Base-by-base conservation (phyloP, 2,113 vertebrate genomes). In the Rhinolophus sinicus region DNA sequence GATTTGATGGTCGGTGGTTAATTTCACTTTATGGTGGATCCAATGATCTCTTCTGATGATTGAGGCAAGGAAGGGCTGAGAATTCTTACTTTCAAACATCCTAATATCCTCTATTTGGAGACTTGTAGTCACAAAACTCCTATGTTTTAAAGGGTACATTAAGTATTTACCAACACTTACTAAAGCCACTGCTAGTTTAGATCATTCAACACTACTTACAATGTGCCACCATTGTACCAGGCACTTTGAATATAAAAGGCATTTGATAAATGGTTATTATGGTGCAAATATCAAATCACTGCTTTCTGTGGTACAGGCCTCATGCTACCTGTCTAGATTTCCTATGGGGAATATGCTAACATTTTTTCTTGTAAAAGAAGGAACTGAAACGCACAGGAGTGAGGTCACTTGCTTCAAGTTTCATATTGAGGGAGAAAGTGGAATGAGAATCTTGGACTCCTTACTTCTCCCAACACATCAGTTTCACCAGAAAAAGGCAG, bases 1-100 rank as follows among this genome's bases (percentile, higher is more conserved):
- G 18, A 83, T n/a, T 80, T 22, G 64, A 4, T 28, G 33, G 5
- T 80, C 38, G 50, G 4, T 19, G 22, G 30, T 84, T 50, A 4
- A 44, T 88, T 96, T 62, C 21, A 28, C 73, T 95, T 93, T 56
- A 11, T 83, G 12, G 16, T 21, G 18, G 30, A 73, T 44, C 62
- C 14, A 21, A 13, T 44, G 2, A 24, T 77, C 15, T 93, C n/a
- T 33, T 92, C 73, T 38, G 26, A 26, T 33, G n/a, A 6, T 47
- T 58, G n/a, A 72, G 5, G 26, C n/a, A 76, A 38, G 13, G 8
- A 76, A 90, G 4, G 14, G 13, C 10, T 33, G 15, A 50, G 11
- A 58, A 24, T 19, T 38, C 35, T 91, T 44, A 33, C 38, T 75
- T 52, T 65, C 19, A 81, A 38, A 33, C 12, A 83, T 18, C 9